Percentiles rank a stretch among this genome's conserved stretches.
Conservation (phyloP, 2,113 vertebrate genomes). For the Sminthopsis crassicaudata region DNA sequence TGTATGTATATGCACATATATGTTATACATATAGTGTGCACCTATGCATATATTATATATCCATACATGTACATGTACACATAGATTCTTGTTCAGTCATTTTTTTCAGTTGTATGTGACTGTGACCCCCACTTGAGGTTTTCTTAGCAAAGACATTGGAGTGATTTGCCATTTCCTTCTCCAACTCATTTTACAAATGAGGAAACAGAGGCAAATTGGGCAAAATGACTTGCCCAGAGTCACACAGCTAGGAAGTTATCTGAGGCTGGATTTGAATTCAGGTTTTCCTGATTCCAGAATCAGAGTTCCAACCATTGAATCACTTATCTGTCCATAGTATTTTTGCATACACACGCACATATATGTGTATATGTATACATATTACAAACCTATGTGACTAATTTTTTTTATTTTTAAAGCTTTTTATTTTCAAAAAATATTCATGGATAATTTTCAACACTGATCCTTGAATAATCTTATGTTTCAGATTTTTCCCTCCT, state of each 20-base stretch:
- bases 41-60: neutral
- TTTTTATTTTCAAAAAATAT: too few species aligned
- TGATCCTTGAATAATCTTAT: too few species aligned
- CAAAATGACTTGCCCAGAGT: neutral
- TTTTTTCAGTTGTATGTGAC: neutral
- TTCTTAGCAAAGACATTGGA: neutral
- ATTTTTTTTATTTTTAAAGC: too few species aligned
- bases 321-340: neutral
- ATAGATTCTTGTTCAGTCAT: too few species aligned
- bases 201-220: neutral
- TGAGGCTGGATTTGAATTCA: neutral
- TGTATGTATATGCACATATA: neutral
- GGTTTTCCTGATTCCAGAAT: neutral
- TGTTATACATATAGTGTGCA: neutral
- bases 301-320: neutral
- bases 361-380: too few species aligned
- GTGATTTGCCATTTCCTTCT: neutral
- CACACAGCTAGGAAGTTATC: neutral
- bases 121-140: neutral
- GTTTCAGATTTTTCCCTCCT: too few species aligned
- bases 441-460: too few species aligned
- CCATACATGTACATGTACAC: too few species aligned
- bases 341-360: neutral
- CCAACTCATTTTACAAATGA: neutral
- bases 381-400: too few species aligned